phyloP scores from a whole-genome alignment of 2,888 invertebrate species.

The Erebia palarica region DNA sequence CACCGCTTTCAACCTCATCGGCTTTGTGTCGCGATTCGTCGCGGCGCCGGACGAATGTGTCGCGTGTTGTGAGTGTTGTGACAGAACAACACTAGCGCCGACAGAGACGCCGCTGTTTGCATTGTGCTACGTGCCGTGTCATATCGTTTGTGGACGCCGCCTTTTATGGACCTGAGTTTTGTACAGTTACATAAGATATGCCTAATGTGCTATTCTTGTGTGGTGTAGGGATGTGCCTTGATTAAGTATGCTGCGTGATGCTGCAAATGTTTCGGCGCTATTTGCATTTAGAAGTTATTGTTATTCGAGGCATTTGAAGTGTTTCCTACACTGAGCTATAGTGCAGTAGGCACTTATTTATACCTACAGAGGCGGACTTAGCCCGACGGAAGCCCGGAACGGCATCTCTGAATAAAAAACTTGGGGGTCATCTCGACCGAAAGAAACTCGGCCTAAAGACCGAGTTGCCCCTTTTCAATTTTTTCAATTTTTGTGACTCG shows the following conservation, averaged over 20 bases:
- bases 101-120: conserved; percentile 78
- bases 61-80: conserved; percentile 64
- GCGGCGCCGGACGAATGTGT: conserved; percentile 61
- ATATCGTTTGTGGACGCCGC: conserved; percentile 74
- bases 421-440: too few relatives aligned
- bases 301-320: background rate
- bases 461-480: too few relatives aligned
- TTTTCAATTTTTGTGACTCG: too few relatives aligned
- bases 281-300: conserved; percentile 20
- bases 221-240: conserved; percentile 30
- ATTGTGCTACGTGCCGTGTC: conserved; percentile 79
- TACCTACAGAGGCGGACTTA: too few relatives aligned
- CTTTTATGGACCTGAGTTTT: conserved; percentile 56
- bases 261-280: conserved; percentile 46
- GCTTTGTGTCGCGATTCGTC: conserved; percentile 72
- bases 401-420: too few relatives aligned
- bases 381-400: too few relatives aligned
- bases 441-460: too few relatives aligned
- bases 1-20: conserved; percentile 57
- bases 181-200: conserved; percentile 36
- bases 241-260: conserved; percentile 48
- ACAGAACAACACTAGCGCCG: conserved; percentile 66
- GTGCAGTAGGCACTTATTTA: too few relatives aligned
- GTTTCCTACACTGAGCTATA: background rate
- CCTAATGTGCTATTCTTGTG: conserved; percentile 29